These are phyloP conservation scores for Drosophila lowei DNA, from an alignment of 1,140 invertebrate species.

Conservation along the genomic window DNA sequence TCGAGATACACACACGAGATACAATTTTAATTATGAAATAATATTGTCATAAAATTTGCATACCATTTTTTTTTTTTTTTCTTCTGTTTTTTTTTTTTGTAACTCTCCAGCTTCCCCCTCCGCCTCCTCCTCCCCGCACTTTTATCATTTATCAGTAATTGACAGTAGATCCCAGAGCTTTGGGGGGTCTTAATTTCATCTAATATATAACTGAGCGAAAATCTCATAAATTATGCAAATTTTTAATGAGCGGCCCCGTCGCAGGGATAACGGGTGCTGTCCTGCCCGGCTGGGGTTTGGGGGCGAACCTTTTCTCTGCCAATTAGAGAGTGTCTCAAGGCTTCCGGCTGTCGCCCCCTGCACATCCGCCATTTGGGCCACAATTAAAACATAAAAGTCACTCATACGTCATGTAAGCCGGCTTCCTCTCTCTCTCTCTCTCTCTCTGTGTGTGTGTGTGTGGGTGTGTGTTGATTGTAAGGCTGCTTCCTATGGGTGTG, in stretches of 20 bases:
- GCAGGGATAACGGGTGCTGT: too few species aligned
- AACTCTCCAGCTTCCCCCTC: too few species aligned
- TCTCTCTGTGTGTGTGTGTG: background rate
- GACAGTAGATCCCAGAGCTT: slow-evolving; percentile 31
- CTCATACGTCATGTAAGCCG: slow-evolving; percentile 73
- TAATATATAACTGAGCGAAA: slow-evolving; percentile 43
- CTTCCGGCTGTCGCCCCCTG: slow-evolving; percentile 54
- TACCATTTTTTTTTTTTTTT: slow-evolving; percentile 16
- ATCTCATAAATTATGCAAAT: slow-evolving; percentile 57
- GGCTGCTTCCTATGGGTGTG: slow-evolving; percentile 6
- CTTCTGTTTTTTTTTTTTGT: background rate
- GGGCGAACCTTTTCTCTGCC: slow-evolving; percentile 51
- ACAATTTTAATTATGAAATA: slow-evolving; percentile 55
- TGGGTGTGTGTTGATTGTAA: background rate
- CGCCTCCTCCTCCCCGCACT: background rate
- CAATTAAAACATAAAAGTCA: slow-evolving; percentile 82
- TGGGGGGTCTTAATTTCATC: slow-evolving; percentile 46
- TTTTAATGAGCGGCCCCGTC: slow-evolving; percentile 44
- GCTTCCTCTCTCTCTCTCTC: background rate
- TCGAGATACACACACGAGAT: slow-evolving; percentile 16
- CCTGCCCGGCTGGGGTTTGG: too few species aligned
- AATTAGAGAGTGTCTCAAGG: slow-evolving; percentile 65
- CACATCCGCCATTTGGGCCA: slow-evolving; percentile 64
- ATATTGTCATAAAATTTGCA: slow-evolving; percentile 42
- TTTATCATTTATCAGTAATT: slow-evolving; percentile 45